Percentiles rank a stretch among this genome's conserved stretches.
Conservation (phyloP, 2,113 vertebrate species). For the Formicarius rufipectus region DNA sequence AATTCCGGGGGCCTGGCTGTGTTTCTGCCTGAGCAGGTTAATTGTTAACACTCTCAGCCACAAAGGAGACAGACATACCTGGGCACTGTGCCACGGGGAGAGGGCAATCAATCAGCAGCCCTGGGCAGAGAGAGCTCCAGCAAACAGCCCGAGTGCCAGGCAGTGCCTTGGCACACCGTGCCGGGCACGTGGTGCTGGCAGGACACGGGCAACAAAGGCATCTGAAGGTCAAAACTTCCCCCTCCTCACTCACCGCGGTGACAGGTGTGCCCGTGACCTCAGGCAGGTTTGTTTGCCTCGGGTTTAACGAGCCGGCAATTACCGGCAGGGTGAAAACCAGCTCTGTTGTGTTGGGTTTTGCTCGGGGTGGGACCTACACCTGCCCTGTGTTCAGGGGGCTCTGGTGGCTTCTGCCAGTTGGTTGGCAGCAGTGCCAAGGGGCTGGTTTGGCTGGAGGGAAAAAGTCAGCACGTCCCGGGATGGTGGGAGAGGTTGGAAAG, state of each 20-base stretch:
- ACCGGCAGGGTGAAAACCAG: too few relatives aligned
- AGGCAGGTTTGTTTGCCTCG: background rate
- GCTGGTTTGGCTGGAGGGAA: background rate
- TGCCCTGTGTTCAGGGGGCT: background rate
- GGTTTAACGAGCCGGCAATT: background rate
- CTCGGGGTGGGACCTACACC: background rate
- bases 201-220: background rate
- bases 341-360: background rate
- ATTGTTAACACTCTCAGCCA: slow-evolving; percentile 52
- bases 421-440: background rate
- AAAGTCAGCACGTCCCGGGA: fast-evolving
- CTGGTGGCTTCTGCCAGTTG: background rate
- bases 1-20: slow-evolving; percentile 2
- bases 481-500: background rate
- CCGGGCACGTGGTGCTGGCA: background rate
- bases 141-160: background rate
- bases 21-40: slow-evolving; percentile 45
- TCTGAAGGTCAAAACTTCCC: slow-evolving; percentile 9
- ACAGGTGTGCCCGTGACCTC: slow-evolving; percentile 1
- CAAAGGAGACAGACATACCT: slow-evolving; percentile 15
- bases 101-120: background rate
- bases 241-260: background rate
- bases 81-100: background rate
- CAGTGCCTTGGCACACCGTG: background rate
- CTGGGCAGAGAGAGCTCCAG: background rate